phyloP scores from a whole-genome alignment of 2,797 vertebrate genomes.

The Telmatherina bonti region DNA sequence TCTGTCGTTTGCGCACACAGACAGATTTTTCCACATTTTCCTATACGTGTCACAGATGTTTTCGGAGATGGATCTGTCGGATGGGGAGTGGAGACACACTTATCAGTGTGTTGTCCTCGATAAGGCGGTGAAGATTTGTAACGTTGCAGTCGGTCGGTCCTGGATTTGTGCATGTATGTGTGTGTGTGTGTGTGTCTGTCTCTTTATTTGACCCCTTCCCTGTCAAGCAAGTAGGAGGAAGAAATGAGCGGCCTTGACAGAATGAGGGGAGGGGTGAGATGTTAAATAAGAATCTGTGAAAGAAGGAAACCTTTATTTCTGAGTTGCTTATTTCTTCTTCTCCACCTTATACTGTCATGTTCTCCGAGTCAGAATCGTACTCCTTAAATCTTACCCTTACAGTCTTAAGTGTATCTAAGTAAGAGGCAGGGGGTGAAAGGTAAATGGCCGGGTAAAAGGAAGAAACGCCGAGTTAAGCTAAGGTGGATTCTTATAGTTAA shows the following conservation, averaged over 20 bases:
- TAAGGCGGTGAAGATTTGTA: slow-evolving; percentile 81
- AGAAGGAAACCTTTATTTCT: slow-evolving; percentile 74
- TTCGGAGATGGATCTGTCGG: slow-evolving; percentile 81
- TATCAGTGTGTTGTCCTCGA: slow-evolving; percentile 82
- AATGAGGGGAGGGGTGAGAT: slow-evolving; percentile 64
- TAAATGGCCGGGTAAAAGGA: slow-evolving; percentile 1
- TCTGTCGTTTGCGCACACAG: slow-evolving; percentile 43
- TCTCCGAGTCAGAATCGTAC: slow-evolving; percentile 66
- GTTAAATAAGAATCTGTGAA: slow-evolving; percentile 57
- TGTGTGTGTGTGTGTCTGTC: slow-evolving; percentile 46
- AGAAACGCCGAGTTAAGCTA: slow-evolving; percentile 28
- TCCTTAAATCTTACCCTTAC: slow-evolving; percentile 68
- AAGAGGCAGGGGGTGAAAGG: slow-evolving; percentile 19
- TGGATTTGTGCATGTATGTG: slow-evolving; percentile 33
- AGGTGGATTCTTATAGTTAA: slow-evolving; percentile 15
- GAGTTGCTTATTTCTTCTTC: slow-evolving; percentile 54
- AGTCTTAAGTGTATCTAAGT: slow-evolving; percentile 72
- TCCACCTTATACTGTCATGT: slow-evolving; percentile 49
- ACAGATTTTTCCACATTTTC: slow-evolving; percentile 51
- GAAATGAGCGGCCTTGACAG: slow-evolving; percentile 82
- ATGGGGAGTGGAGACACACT: slow-evolving; percentile 81
- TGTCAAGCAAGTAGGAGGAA: slow-evolving; percentile 75
- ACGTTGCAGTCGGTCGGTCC: slow-evolving; percentile 60
- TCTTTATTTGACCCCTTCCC: slow-evolving; percentile 68
- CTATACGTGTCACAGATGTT: slow-evolving; percentile 72